Evolutionary conservation across 2,113 vertebrate genomes (phyloP), one percentile per base, ranked within the genome.

Genomic region (Dryoscopus gambensis): DNA sequence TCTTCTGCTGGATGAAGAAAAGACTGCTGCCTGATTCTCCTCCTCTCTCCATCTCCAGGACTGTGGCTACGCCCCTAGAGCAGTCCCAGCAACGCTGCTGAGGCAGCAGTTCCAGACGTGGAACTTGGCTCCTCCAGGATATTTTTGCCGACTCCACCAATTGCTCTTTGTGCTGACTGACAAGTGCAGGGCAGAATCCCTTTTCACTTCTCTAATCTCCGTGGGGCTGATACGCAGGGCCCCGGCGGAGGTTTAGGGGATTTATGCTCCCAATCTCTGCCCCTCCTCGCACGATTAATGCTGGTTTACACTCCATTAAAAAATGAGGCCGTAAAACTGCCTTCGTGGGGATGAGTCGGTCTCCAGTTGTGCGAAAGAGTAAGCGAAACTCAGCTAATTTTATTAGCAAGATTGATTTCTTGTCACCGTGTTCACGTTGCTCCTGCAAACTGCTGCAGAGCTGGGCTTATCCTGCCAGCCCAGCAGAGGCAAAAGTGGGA

Each of bases 361-460:
- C 75, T 95, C 94, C 55, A 69, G 67, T 77, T 90, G 62, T 35
- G 86, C n/a, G 30, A 65, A 78, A 94, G 67, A 96, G 89, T 57
- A 77, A 83, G 94, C 2, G 9, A 85, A 89, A 93, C 63, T 31
- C 52, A 76, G 87, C 63, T 97, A 25, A 70, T 95, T 98, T 97
- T 96, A 97, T 96, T 96, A 95, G 71, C 20, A 14, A 77, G 94
- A 94, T 65, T 90, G 92, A 97, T 96, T 96, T 94, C 90, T 90
- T 93, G 94, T 92, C 92, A 92, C 69, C 9, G 5, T 42, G 69
- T 60, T 82, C 63, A 73, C 35, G 53, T 80, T 60, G 84, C 31
- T 76, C 62, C 39, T 46, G 79, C 70, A 71, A 83, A 90, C 42
- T 33, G 57, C 52, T 7, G 73, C 44, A 71, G 31, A 25, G 44